Conservation (phyloP, 2,113 vertebrate genomes). For the Ictidomys tridecemlineatus region DNA sequence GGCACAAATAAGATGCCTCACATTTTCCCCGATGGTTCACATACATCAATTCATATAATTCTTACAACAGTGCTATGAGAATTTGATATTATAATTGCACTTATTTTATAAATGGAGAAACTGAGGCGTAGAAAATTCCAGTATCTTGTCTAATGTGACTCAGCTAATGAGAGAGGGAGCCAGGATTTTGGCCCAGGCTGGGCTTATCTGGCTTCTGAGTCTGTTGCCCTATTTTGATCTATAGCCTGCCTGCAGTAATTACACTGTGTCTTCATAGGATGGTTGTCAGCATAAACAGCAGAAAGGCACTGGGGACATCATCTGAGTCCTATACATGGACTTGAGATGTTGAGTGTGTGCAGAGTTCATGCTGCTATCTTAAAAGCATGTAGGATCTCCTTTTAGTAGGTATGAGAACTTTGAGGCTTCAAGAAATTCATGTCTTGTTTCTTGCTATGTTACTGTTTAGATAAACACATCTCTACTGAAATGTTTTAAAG, state of each 20-base stretch:
- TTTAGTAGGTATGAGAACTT: not conserved
- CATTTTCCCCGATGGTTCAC: not conserved
- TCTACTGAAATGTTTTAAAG: not conserved
- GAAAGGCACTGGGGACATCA: not conserved
- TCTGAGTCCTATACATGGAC: not conserved
- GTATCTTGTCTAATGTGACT: not conserved
- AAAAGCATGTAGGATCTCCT: not conserved
- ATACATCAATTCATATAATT: not conserved
- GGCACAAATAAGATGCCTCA: not conserved
- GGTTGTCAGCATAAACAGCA: not conserved
- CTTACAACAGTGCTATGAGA: not conserved
- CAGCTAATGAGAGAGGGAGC: not conserved
- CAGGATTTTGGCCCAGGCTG: not conserved
- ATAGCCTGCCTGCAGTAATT: not conserved
- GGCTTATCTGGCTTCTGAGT: not conserved
- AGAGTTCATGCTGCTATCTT: not conserved
- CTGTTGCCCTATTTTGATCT: not conserved
- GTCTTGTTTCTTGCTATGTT: not conserved
- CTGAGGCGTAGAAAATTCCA: not conserved
- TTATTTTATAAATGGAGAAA: not conserved
- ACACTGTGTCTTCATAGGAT: not conserved
- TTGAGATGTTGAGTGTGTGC: not conserved
- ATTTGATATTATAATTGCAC: not conserved
- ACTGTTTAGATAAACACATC: not conserved
- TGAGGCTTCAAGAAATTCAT: not conserved